Base-by-base conservation (phyloP, 2,113 vertebrate genomes). In the Tapirus terrestris region DNA sequence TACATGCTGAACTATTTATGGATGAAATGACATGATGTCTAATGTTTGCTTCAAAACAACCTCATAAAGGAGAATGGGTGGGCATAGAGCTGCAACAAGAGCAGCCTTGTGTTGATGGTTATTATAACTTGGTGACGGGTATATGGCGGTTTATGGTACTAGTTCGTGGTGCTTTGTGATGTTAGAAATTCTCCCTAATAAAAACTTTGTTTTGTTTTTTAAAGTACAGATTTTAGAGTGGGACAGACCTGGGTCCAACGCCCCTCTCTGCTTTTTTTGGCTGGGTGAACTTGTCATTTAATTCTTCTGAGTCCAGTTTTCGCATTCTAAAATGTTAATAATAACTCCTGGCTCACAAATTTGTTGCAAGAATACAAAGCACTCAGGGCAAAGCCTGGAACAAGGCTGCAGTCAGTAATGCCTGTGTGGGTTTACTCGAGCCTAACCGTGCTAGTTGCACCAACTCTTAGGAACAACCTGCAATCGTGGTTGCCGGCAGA, bases 211-310 rank as follows among this genome's bases (percentile, higher is more conserved):
- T 80, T 76, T 94, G 63, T 39, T 76, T 58, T 89, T 70, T 77
- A 29, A 89, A 96, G 51, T 39, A 60, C 39, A 45, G 61, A 83
- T 70, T 75, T 70, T 94, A 82, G 33, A 92, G 53, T n/a, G 81
- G 45, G 33, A 48, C 29, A 91, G 39, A 89, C 13, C 48, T 79
- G 43, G 33, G 58, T 76, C 89, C 63, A 73, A 53, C 89, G 70
- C 58, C 36, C 45, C 6, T 65, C 51, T 82, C 65, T 75, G 21
- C 6, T 80, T 6, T 56, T 77, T 89, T 48, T 56, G 33, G 65
- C 63, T 76, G 36, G 29, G 11, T 10, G 0, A 77, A 75, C 48
- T 96, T 65, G 17, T 63, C 72, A 43, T 94, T n/a, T 89, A 76
- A 70, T 76, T 48, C 16, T 88, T 91, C 56, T 53, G 29, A 94